phyloP scores from a whole-genome alignment of 2,113 vertebrate genomes.

The Carassius carassius region DNA sequence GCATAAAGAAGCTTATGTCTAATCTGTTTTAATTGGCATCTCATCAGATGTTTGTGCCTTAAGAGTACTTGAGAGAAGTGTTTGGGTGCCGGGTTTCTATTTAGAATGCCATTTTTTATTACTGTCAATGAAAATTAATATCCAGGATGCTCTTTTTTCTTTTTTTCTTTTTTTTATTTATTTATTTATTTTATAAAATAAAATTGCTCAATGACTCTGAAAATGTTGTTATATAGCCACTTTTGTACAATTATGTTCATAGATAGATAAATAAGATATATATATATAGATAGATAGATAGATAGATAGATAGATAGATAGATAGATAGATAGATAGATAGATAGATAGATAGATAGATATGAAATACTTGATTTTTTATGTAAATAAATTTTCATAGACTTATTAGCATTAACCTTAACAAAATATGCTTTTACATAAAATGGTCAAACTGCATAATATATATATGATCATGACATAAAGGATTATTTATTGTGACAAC shows the following conservation, averaged over 20 bases:
- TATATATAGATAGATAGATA: too few species aligned
- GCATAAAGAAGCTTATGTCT: neutral
- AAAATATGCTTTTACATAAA: neutral
- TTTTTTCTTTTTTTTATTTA: too few species aligned
- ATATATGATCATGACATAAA: neutral
- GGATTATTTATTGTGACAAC: neutral
- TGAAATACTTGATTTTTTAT: too few species aligned
- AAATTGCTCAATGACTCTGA: neutral
- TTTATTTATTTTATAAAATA: too few species aligned
- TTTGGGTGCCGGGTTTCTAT: neutral
- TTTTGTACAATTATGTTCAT: too few species aligned
- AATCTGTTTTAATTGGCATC: neutral
- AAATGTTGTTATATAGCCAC: neutral
- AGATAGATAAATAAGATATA: too few species aligned
- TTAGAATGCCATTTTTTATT: neutral
- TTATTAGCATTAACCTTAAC: neutral
- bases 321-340: too few species aligned
- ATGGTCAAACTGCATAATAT: neutral
- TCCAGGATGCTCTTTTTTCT: neutral
- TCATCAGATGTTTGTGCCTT: neutral
- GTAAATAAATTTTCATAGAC: too few species aligned
- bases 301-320: too few species aligned
- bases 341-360: too few species aligned
- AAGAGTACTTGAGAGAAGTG: conserved; percentile 9
- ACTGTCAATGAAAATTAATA: neutral